Percentiles rank a stretch among this genome's conserved stretches.
Evolutionary conservation across 2,888 invertebrate species (phyloP).

Genomic region (Agapetus fuscipes): DNA sequence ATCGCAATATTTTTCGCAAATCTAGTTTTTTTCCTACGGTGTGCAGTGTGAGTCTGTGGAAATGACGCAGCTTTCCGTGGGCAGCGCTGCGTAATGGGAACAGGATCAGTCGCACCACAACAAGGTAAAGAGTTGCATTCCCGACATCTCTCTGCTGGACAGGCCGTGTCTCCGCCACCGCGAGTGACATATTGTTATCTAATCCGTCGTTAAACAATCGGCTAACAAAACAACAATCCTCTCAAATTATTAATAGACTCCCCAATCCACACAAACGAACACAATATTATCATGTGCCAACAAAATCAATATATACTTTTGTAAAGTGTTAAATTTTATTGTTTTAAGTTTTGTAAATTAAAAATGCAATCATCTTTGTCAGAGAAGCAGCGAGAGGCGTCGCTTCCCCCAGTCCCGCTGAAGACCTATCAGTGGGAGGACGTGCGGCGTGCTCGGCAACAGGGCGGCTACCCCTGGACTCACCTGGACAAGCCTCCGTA

Average conservation of each 20-base stretch:
- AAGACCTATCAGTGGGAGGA: constrained; percentile 80
- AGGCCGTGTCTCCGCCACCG: too few relatives aligned
- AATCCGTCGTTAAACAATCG: too few relatives aligned
- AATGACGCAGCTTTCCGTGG: constrained; percentile 18
- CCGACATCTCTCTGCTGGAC: constrained; percentile 1
- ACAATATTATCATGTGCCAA: too few relatives aligned
- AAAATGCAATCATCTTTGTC: constrained; percentile 33
- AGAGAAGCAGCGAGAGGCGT: constrained; percentile 42
- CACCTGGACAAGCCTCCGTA: constrained; percentile 59
- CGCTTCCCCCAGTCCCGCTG: constrained; percentile 59
- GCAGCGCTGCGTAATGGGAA: constrained; percentile 19
- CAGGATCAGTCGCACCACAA: constrained; percentile 17
- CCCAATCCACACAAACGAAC: too few relatives aligned
- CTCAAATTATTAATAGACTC: too few relatives aligned
- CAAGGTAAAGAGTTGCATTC: constrained; percentile 21
- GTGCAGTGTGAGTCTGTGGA: constrained; percentile 14
- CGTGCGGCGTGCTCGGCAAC: constrained; percentile 55
- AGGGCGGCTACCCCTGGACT: constrained; percentile 75
- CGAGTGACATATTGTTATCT: too few relatives aligned
- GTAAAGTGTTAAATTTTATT: too few relatives aligned
- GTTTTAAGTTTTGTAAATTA: too few relatives aligned
- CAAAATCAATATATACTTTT: too few relatives aligned
- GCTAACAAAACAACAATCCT: too few relatives aligned
- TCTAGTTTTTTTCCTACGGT: constrained; percentile 5
- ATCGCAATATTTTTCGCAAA: constrained; percentile 12